phyloP scores from a whole-genome alignment of 2,888 invertebrate genomes.

The Germaria angustata region DNA sequence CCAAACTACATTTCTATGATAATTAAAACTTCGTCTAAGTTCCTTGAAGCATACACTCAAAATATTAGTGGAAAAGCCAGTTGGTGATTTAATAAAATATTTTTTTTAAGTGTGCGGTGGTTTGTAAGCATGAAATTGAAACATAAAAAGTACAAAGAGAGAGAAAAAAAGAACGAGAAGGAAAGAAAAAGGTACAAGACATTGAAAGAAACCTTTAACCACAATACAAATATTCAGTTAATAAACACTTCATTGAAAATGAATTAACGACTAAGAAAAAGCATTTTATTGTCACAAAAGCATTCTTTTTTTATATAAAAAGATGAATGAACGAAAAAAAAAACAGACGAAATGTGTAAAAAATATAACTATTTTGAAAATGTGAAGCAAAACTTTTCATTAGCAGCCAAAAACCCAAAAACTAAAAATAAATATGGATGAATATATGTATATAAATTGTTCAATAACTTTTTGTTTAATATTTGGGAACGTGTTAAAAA shows the following conservation, averaged over 20 bases:
- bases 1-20: conserved; percentile 75
- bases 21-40: conserved; percentile 73
- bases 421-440: conserved; percentile 13
- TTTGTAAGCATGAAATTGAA: conserved; percentile 59
- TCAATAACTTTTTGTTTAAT: too few relatives aligned
- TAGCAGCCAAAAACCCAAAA: conserved; percentile 60
- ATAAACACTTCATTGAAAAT: neutral
- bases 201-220: conserved; percentile 48
- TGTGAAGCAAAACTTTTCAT: conserved; percentile 52
- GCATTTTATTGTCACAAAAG: neutral
- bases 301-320: neutral
- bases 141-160: conserved; percentile 34
- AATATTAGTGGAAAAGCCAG: conserved; percentile 40
- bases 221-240: conserved; percentile 19
- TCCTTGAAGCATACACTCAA: conserved; percentile 66
- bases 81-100: conserved; percentile 29
- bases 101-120: conserved; percentile 6
- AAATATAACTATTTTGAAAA: neutral
- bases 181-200: conserved; percentile 52
- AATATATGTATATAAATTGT: too few relatives aligned
- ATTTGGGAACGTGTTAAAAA: too few relatives aligned
- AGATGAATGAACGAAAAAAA: neutral
- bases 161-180: conserved; percentile 29
- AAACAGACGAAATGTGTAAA: neutral
- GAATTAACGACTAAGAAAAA: neutral